phyloP scores from a whole-genome alignment of 2,888 invertebrate species.

The Agonopterix arenella region DNA sequence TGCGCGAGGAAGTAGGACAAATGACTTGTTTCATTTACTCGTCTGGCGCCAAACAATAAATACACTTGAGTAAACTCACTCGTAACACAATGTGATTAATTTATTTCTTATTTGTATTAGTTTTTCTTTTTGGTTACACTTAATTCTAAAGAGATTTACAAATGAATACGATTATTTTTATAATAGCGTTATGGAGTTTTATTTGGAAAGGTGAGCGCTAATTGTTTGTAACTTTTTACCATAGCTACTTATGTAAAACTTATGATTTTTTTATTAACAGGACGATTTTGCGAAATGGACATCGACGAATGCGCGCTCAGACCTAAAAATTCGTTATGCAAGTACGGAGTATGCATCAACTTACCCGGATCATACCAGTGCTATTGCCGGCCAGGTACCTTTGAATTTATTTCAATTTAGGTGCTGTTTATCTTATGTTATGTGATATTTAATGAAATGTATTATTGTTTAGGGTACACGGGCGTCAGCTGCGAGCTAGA shows the following conservation, averaged over 20 bases:
- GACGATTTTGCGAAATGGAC: conserved; percentile 78
- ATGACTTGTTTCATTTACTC: conserved; percentile 8
- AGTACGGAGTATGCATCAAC: conserved; percentile 90
- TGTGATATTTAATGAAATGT: background rate
- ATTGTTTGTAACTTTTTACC: conserved; percentile 3
- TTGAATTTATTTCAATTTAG: background rate
- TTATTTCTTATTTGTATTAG: conserved; percentile 20
- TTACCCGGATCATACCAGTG: conserved; percentile 86
- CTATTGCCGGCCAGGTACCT: conserved; percentile 85
- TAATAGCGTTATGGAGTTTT: conserved; percentile 15
- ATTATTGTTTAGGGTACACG: conserved; percentile 78
- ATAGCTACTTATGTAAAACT: background rate
- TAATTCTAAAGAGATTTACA: background rate
- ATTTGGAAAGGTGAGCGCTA: conserved; percentile 24
- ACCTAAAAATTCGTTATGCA: conserved; percentile 78
- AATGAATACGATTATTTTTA: conserved; percentile 16
- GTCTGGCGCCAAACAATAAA: conserved; percentile 1
- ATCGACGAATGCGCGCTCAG: conserved; percentile 84
- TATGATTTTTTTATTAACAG: conserved; percentile 29
- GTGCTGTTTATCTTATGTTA: too few species aligned
- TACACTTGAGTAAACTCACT: conserved; percentile 45
- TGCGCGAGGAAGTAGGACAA: conserved; percentile 12
- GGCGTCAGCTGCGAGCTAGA: conserved; percentile 90
- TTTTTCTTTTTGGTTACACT: conserved; percentile 9
- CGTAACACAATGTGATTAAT: conserved; percentile 28